Evolutionary conservation across 2,888 invertebrate genomes (phyloP).

Genomic region (Melinaea marsaeus): DNA sequence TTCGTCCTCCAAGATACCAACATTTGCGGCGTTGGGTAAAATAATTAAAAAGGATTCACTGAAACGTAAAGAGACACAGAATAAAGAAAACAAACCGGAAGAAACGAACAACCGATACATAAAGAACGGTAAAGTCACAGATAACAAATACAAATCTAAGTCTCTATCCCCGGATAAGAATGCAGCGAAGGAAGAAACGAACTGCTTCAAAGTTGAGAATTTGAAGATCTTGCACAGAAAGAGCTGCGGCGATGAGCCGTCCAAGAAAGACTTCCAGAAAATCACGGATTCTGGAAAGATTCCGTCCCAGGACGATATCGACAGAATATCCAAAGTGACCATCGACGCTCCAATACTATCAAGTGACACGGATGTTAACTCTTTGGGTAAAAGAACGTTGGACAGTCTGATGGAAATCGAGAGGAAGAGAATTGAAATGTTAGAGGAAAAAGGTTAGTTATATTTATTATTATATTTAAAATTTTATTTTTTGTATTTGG

Average conservation of each 20-base stretch:
- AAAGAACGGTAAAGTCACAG: constrained; percentile 58
- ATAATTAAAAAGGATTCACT: constrained; percentile 74
- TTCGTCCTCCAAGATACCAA: constrained; percentile 72
- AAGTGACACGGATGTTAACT: constrained; percentile 81
- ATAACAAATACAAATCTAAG: constrained; percentile 72
- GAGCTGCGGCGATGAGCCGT: constrained; percentile 72
- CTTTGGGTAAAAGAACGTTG: constrained; percentile 86
- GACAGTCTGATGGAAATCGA: constrained; percentile 94
- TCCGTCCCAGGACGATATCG: constrained; percentile 91
- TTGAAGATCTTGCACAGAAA: constrained; percentile 56
- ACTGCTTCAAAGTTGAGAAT: constrained; percentile 28
- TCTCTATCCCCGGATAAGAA: constrained; percentile 64
- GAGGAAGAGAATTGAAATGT: constrained; percentile 88
- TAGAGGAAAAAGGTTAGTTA: constrained; percentile 90
- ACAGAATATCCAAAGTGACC: constrained; percentile 92
- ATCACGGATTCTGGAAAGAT: constrained; percentile 69
- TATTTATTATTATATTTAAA: constrained; percentile 14
- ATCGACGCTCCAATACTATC: constrained; percentile 87
- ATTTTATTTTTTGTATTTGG: not conserved
- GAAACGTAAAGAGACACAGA: constrained; percentile 52
- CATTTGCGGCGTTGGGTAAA: constrained; percentile 70
- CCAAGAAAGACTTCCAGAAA: constrained; percentile 52
- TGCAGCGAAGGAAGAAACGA: constrained; percentile 50
- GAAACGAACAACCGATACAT: constrained; percentile 61
- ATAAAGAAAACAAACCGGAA: constrained; percentile 37